Percentiles rank a stretch among this genome's conserved stretches.
Conservation (phyloP, 2,797 vertebrate genomes). For the Cryptoprocta ferox region DNA sequence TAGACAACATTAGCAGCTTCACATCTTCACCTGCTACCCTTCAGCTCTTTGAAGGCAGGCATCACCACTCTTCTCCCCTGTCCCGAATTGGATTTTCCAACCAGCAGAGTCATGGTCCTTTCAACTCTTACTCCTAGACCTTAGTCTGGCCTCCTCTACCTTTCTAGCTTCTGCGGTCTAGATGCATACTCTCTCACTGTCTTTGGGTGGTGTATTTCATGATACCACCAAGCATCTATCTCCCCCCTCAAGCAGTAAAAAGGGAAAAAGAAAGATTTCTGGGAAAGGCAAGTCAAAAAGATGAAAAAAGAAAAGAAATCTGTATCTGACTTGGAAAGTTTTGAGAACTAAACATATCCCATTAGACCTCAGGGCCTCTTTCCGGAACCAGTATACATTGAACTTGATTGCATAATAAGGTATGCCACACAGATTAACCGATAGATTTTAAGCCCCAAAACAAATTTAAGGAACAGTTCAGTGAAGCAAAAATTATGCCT, state of each 20-base stretch:
- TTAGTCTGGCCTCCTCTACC: neutral
- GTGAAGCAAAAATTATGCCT: slow-evolving; percentile 47
- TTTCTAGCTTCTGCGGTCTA: neutral
- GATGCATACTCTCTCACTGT: neutral
- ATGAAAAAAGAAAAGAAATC: neutral
- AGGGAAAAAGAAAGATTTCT: neutral
- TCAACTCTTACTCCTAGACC: neutral
- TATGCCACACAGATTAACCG: slow-evolving; percentile 32
- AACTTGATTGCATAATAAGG: neutral
- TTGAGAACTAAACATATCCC: neutral
- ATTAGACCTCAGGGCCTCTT: neutral
- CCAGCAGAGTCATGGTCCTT: neutral
- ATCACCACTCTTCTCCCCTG: neutral
- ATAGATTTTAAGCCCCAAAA: neutral
- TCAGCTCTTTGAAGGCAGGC: neutral
- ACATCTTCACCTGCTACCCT: neutral
- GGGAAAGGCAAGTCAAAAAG: neutral
- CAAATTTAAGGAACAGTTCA: slow-evolving; percentile 46
- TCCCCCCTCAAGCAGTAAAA: neutral
- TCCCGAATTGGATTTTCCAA: neutral
- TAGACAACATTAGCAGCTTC: neutral
- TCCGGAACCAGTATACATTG: neutral
- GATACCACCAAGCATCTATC: neutral
- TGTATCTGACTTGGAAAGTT: neutral
- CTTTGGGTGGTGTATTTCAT: neutral